These are phyloP conservation scores for Odontomachus brunneus DNA, from an alignment of 1,140 invertebrate species.

Conservation along the genomic window DNA sequence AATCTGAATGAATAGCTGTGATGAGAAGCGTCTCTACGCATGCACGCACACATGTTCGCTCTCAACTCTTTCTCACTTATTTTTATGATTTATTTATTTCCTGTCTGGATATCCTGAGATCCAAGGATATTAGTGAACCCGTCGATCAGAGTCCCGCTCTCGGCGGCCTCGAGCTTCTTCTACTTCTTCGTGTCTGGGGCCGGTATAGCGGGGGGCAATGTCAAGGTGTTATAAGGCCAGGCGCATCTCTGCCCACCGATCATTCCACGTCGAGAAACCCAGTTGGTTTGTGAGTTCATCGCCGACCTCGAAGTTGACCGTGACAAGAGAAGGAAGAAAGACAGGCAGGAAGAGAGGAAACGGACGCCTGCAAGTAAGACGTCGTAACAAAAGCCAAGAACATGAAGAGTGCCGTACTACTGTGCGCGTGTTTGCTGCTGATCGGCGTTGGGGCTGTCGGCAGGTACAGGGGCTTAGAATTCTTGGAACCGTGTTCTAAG, in stretches of 20 bases:
- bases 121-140: background rate
- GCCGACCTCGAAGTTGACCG: background rate
- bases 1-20: too few species aligned
- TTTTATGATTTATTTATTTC: too few species aligned
- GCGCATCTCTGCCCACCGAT: conserved; percentile 79
- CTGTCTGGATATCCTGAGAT: background rate
- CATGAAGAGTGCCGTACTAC: conserved; percentile 35
- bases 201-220: conserved; percentile 81
- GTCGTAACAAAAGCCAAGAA: background rate
- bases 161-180: conserved; percentile 51
- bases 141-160: background rate
- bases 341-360: background rate
- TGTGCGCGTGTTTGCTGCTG: conserved; percentile 67
- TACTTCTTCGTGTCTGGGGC: conserved; percentile 34
- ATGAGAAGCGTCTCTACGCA: too few species aligned
- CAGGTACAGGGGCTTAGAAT: conserved; percentile 83
- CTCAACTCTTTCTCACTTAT: too few species aligned
- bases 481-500: conserved; percentile 89
- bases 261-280: conserved; percentile 80
- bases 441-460: conserved; percentile 71
- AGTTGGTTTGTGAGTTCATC: conserved; percentile 58
- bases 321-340: background rate
- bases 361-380: background rate
- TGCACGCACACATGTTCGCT: too few species aligned
- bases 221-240: conserved; percentile 84